Evolutionary conservation across 1,140 invertebrate species (phyloP).

Genomic region (Mamestra configurata): DNA sequence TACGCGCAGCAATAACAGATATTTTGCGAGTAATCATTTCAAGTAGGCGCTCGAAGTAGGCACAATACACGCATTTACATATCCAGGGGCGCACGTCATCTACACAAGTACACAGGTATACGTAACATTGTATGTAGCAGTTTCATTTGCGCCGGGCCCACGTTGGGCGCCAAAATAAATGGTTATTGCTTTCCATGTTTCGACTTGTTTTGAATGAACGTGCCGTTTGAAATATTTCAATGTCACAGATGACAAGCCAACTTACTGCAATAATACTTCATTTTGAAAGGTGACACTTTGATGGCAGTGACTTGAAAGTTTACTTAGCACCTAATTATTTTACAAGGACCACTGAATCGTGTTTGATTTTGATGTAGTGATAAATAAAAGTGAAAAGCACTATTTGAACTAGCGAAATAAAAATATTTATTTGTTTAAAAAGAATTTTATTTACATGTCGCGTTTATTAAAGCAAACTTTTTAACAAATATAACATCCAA

Average conservation of each 20-base stretch:
- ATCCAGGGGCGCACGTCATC: constrained; percentile 17
- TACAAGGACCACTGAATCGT: constrained; percentile 13
- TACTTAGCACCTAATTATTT: constrained; percentile 17
- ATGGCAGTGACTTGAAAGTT: constrained; percentile 1
- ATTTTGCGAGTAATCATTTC: constrained; percentile 37
- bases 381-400: neutral
- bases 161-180: constrained; percentile 59
- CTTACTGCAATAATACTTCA: constrained; percentile 8
- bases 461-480: neutral
- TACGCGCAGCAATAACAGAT: neutral
- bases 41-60: constrained; percentile 1
- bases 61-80: constrained; percentile 35
- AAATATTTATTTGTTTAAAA: neutral
- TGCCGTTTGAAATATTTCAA: constrained; percentile 26
- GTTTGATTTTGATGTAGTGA: constrained; percentile 6
- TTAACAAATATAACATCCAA: neutral
- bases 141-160: constrained; percentile 53
- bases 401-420: neutral
- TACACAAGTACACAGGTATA: constrained; percentile 24
- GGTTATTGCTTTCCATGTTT: constrained; percentile 60
- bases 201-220: constrained; percentile 30
- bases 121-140: constrained; percentile 25
- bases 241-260: constrained; percentile 33
- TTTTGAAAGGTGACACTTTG: constrained; percentile 1
- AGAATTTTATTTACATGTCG: neutral